These are phyloP conservation scores for Loripinus fragilis DNA, from an alignment of 2,888 invertebrate genomes.

Conservation along the genomic window DNA sequence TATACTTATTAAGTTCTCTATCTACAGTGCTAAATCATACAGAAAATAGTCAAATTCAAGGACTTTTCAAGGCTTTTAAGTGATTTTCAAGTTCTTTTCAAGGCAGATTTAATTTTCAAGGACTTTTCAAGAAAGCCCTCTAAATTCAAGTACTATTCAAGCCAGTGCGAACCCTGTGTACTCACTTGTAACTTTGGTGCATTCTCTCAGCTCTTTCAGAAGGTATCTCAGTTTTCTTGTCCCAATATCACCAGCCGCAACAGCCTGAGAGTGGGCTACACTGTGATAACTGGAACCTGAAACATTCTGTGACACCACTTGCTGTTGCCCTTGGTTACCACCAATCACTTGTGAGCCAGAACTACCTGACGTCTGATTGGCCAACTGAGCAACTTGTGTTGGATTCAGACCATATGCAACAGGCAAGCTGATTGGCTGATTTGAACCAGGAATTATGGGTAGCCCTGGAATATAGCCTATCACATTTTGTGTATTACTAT, in stretches of 20 bases:
- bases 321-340: slow-evolving; percentile 38
- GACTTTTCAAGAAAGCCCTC: too few species aligned
- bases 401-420: slow-evolving; percentile 38
- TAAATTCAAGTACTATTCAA: too few species aligned
- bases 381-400: slow-evolving; percentile 13
- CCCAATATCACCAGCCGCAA: slow-evolving; percentile 63
- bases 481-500: slow-evolving; percentile 54
- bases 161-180: too few species aligned
- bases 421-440: slow-evolving; percentile 54
- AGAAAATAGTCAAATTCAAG: too few species aligned
- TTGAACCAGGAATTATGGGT: slow-evolving; percentile 36
- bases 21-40: too few species aligned
- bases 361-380: slow-evolving; percentile 32
- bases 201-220: slow-evolving; percentile 70
- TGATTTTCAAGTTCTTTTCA: too few species aligned
- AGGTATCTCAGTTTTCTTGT: slow-evolving; percentile 66
- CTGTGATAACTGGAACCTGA: slow-evolving; percentile 47
- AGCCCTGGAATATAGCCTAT: slow-evolving; percentile 57
- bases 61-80: too few species aligned
- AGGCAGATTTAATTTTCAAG: too few species aligned
- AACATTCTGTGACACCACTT: slow-evolving; percentile 24
- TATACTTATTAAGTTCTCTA: too few species aligned
- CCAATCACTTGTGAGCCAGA: slow-evolving; percentile 36
- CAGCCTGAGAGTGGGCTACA: slow-evolving; percentile 31
- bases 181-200: slow-evolving; percentile 70